Conservation (phyloP, 2,113 vertebrate species). For the Poecile atricapillus region DNA sequence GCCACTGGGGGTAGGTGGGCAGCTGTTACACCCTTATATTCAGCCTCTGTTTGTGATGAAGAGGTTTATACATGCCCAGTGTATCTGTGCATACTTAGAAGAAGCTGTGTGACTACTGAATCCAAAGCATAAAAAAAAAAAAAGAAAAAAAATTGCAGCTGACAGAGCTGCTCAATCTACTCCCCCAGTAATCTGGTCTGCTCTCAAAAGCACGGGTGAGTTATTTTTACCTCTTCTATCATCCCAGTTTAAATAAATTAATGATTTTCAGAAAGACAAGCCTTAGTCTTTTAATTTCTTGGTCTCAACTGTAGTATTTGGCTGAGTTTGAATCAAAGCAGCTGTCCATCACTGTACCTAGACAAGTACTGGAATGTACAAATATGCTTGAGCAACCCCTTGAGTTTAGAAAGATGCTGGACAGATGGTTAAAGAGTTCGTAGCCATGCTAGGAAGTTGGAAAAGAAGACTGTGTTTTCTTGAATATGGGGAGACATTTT, state of each 20-base stretch:
- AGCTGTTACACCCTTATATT: background rate
- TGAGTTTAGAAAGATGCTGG: background rate
- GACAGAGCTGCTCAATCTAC: background rate
- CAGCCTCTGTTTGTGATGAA: background rate
- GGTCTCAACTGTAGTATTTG: background rate
- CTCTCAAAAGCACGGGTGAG: background rate
- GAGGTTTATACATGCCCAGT: background rate
- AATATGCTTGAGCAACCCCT: background rate
- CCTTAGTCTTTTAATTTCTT: background rate
- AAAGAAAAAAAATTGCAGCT: background rate
- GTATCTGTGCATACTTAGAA: too few relatives aligned
- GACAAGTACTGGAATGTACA: background rate
- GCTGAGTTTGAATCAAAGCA: background rate
- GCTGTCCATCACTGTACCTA: background rate
- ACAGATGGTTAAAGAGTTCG: background rate
- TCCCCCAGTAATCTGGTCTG: background rate
- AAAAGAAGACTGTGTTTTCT: background rate
- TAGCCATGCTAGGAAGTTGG: background rate
- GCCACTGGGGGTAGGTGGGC: background rate
- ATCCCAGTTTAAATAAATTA: background rate
- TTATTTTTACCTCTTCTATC: background rate
- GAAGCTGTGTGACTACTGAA: background rate
- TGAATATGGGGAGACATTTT: background rate
- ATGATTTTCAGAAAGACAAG: background rate
- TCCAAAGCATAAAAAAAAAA: background rate